Evolutionary conservation across 2,888 invertebrate species (phyloP), one percentile per base, ranked within the genome.

Genomic region (Rhagonycha fulva): DNA sequence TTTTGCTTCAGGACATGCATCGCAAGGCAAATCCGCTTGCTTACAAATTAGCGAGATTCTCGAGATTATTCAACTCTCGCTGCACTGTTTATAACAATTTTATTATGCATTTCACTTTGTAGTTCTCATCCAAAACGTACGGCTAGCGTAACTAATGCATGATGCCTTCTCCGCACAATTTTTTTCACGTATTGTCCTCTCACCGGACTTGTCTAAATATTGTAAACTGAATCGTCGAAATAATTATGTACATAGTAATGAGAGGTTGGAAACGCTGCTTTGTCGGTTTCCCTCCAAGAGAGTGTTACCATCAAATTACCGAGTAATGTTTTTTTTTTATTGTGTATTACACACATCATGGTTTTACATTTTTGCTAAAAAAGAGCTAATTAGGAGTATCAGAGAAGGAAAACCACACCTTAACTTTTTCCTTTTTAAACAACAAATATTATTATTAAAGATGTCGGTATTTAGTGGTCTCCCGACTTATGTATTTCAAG

Each of bases 1-100:
- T 68, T 72, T 66, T 70, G 76, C 76, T 71, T 62, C 28, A 70
- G 72, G 75, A 71, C 72, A 63, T 75, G 71, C 75, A 71, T 71
- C 75, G 67, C 32, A 47, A 32, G 47, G 62, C 68, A 72, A 72
- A 68, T 28, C 32, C 67, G 26, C 19, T 63, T 63, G 24, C 24
- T 63, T 63, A 30, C 30, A 68, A 66, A 66, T 66, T 68, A 28
- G 28, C 28, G 14, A 30, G 26, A 24, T 68, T 30, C 26, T 68
- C 67, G 28, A 26, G 26, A 23, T 67, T 67, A 26, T 67, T 24
- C 67, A 47, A 47, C 47, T 47, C n/a, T 47, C 47, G 47, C 47
- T 47, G 47, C 47, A 47, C n/a, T 47, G 47, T 47, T 47, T 47
- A n/a, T 47, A 47, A 47, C 47, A 47, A 47, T 47, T 47, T 47